Base-by-base conservation (phyloP, 2,797 vertebrate genomes). In the Caiman crocodilus region DNA sequence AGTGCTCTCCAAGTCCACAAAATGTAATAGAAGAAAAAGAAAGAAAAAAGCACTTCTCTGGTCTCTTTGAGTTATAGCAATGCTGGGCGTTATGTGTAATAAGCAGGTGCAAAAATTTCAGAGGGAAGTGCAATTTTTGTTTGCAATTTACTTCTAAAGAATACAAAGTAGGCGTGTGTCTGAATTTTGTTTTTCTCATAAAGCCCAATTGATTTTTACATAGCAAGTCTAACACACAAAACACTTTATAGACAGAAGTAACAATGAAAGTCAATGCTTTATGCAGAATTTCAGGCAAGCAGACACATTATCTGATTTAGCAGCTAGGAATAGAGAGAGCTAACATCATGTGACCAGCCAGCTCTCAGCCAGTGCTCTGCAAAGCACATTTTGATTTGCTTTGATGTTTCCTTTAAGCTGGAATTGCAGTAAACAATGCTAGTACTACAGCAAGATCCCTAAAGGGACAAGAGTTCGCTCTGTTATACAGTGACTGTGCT, bases 221-320 rank as follows among this genome's bases (percentile, higher is more conserved):
- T n/a, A 90, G 81, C 87, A 89, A 75, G 79, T 91, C 94, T 88
- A 91, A 23, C 79, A 91, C 20, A 50, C 79, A 94, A 82, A 94
- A 93, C 81, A 78, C 85, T 92, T 90, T 89, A 88, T 71, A 92
- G 88, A 95, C 65, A 94, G 78, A 95, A 90, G 92, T 85, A 94
- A 96, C 92, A 93, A 30, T 10, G n/a, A 61, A 82, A 96, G 85
- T 80, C 92, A 95, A 91, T 95, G 42, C 20, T 79, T 69, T 89
- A 95, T 91, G 96, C 0, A 86, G 87, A 88, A 93, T 95, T 89
- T 96, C 79, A 96, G 76, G 87, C 85, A 94, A 89, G 92, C 96
- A 96, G 94, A 94, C 96, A 93, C 58, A 87, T 89, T 76, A 90
- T 55, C 79, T 71, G 80, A 90, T 95, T 91, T 76, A 84, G 12